Evolutionary conservation across 2,113 vertebrate species (phyloP).

Genomic region (Suncus etruscus): DNA sequence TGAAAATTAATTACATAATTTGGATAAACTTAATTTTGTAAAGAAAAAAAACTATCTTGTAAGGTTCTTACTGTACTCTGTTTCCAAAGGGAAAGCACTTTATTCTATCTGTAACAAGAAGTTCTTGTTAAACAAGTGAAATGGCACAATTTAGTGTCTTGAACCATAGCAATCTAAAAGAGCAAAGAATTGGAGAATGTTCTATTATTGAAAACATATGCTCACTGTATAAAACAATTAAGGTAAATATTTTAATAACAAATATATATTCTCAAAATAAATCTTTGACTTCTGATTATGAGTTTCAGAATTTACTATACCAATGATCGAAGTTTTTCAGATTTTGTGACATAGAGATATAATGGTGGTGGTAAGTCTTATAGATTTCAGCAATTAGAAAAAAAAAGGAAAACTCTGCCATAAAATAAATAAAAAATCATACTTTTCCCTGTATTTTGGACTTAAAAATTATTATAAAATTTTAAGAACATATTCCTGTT

Average conservation of each 20-base stretch:
- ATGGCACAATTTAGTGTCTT: slow-evolving; percentile 52
- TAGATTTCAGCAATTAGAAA: slow-evolving; percentile 48
- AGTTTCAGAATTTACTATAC: neutral
- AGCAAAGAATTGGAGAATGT: slow-evolving; percentile 43
- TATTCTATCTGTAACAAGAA: neutral
- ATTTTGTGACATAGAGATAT: slow-evolving; percentile 54
- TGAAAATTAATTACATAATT: slow-evolving; percentile 40
- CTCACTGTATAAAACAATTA: slow-evolving; percentile 26
- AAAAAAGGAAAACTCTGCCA: neutral
- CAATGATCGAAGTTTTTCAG: slow-evolving; percentile 39
- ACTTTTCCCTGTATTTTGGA: slow-evolving; percentile 12
- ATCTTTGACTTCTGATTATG: slow-evolving; percentile 64
- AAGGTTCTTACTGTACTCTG: neutral
- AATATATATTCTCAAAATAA: slow-evolving; percentile 57
- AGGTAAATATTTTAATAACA: neutral
- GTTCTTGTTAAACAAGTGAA: slow-evolving; percentile 60
- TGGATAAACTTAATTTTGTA: slow-evolving; percentile 45
- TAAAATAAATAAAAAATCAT: slow-evolving; percentile 55
- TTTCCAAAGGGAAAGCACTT: slow-evolving; percentile 26
- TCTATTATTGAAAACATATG: slow-evolving; percentile 60
- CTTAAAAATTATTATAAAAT: slow-evolving; percentile 33
- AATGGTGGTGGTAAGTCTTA: slow-evolving; percentile 6
- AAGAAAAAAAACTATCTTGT: slow-evolving; percentile 37
- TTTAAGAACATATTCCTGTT: slow-evolving; percentile 54
- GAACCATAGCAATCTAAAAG: slow-evolving; percentile 46